A percentile compares a stretch with the other conserved stretches of the same genome.
Evolutionary conservation across 2,888 invertebrate species (phyloP).

Genomic region (Nineta flava): DNA sequence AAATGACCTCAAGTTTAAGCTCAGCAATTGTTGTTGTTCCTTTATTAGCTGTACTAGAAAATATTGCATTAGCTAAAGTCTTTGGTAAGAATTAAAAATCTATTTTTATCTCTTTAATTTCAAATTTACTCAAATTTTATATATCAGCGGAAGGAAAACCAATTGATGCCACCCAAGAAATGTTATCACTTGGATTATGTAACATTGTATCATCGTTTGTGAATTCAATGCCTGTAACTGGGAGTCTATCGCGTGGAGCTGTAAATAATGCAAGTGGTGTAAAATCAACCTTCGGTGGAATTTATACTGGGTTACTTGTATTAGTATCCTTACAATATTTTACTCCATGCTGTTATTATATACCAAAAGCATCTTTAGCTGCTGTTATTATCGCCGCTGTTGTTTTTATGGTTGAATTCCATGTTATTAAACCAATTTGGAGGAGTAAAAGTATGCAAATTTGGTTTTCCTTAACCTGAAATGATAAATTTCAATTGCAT

Average conservation of each 20-base stretch:
- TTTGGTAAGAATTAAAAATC: conserved; percentile 29
- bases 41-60: conserved; percentile 48
- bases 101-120: background rate
- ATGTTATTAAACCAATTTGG: conserved; percentile 47
- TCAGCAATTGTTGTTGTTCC: conserved; percentile 50
- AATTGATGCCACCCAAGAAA: conserved; percentile 54
- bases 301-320: conserved; percentile 41
- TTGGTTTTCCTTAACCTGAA: no score
- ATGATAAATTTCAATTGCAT: background rate
- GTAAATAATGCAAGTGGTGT: conserved; percentile 59
- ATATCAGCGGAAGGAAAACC: conserved; percentile 37
- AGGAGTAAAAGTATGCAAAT: conserved; percentile 38
- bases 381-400: conserved; percentile 59
- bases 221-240: conserved; percentile 48
- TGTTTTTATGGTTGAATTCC: conserved; percentile 48
- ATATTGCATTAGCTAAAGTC: conserved; percentile 55
- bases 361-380: conserved; percentile 47
- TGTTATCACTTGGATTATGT: conserved; percentile 46
- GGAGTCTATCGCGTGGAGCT: conserved; percentile 44
- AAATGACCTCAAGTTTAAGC: conserved; percentile 42
- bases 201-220: conserved; percentile 52
- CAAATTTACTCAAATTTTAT: background rate
- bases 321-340: conserved; percentile 38
- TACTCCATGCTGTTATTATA: conserved; percentile 47
- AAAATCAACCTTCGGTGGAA: conserved; percentile 46